phyloP scores from a whole-genome alignment of 37 sponge, comb jelly and placozoan genomes.

The Halichondria panicea region DNA sequence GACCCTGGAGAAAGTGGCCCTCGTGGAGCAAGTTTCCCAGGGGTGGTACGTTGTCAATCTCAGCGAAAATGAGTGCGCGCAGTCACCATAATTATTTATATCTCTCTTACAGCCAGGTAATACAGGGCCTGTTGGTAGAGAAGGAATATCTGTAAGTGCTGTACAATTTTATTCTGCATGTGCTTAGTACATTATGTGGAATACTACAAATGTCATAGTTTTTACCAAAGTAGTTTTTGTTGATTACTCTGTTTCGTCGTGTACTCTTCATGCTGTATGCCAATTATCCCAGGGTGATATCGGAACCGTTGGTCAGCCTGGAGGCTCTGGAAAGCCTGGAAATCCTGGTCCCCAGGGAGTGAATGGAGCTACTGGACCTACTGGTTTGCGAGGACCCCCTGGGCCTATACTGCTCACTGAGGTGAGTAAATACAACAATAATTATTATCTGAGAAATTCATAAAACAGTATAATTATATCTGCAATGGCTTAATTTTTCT shows the following conservation, averaged over 20 bases:
- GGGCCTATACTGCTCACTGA: conserved; percentile 49
- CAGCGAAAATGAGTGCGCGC: not conserved
- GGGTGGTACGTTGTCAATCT: conserved; percentile 7
- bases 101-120: conserved; percentile 12
- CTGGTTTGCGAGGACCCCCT: conserved; percentile 52
- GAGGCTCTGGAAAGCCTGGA: conserved; percentile 34
- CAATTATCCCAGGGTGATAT: conserved; percentile 27
- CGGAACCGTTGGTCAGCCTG: conserved; percentile 37
- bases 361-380: conserved; percentile 30
- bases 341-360: conserved; percentile 34
- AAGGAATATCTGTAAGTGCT: conserved; percentile 14
- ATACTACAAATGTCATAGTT: not conserved
- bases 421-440: conserved; percentile 1
- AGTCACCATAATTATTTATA: not conserved
- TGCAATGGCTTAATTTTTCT: not conserved
- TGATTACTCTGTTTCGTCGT: not conserved
- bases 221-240: not conserved
- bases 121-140: conserved; percentile 6
- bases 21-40: conserved; percentile 29
- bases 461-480: not conserved
- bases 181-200: not conserved
- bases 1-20: conserved; percentile 21
- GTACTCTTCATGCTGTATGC: not conserved
- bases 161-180: not conserved
- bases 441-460: not conserved